Evolutionary conservation across 2,888 invertebrate genomes (phyloP), one percentile per base, ranked within the genome.

Genomic region (Athripsodes cinereus): DNA sequence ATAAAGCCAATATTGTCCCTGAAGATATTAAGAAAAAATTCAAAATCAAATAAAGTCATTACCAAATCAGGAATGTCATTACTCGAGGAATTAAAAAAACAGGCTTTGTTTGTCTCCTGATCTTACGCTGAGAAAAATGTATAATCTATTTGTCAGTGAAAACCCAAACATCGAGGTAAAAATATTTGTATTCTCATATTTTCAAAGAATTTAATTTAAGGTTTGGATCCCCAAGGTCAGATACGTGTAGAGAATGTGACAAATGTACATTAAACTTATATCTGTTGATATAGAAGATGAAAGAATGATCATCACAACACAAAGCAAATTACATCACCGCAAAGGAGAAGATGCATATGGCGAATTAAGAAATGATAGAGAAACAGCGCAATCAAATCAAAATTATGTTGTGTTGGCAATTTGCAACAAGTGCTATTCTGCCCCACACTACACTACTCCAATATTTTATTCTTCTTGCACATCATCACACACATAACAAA

Each of bases 211-310:
- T 46, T 46, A 46, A 46, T 16, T 46, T 46, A 10, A 46, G 46
- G 18, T 46, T 46, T 46, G 46, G 46, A 20, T 48, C 21, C 20
- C 48, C 48, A 21, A 18, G 48, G 19, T 48, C 48, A 20, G 48
- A 48, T 21, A 48, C 48, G 3, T 20, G 19, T 48, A 20, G 48
- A 8, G 46, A 21, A 48, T 8, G 8, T 48, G 8, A n/a, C n/a
- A n/a, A n/a, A n/a, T n/a, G n/a, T 48, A 48, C 20, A 48, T 48
- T 48, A 48, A 48, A 48, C 21, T 20, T 48, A 20, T 48, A 48
- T 20, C 19, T 48, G 20, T 21, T 21, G 21, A 48, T 48, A 20
- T 21, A 20, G 20, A 20, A 20, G 48, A 48, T 20, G 48, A 48
- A 18, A 48, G 21, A 48, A 48, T 6, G 19, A 20, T 21, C 10